Conservation (phyloP, 2,888 invertebrate genomes). For the Idaea dimidiata region DNA sequence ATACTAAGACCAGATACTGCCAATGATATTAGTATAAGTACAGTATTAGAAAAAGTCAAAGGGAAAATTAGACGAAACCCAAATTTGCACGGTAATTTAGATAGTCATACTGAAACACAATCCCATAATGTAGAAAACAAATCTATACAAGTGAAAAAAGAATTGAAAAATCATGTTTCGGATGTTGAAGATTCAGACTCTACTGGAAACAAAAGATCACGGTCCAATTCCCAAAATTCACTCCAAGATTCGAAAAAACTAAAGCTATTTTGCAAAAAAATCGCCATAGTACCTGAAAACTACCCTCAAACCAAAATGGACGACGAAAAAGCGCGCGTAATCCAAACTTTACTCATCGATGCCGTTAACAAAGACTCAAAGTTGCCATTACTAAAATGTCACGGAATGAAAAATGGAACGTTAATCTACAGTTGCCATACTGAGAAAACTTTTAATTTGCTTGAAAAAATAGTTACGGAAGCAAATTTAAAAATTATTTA, state of each 20-base stretch:
- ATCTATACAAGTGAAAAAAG: not conserved
- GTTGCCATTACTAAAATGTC: slow-evolving; percentile 50
- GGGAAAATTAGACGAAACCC: not conserved
- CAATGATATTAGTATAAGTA: not conserved
- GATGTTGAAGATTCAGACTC: not conserved
- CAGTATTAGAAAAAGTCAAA: not conserved
- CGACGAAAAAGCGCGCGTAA: slow-evolving; percentile 14
- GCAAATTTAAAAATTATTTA: slow-evolving; percentile 8
- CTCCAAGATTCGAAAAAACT: not conserved
- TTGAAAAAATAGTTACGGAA: slow-evolving; percentile 6
- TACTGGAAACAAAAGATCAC: not conserved
- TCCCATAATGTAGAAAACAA: not conserved
- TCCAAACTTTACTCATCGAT: slow-evolving; percentile 34
- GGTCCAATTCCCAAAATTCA: not conserved
- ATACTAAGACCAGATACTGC: not conserved
- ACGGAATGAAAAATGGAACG: slow-evolving; percentile 47
- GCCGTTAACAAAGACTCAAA: slow-evolving; percentile 30
- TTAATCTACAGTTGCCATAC: slow-evolving; percentile 52
- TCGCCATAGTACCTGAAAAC: slow-evolving; percentile 29
- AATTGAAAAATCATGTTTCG: not conserved
- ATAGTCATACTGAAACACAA: not conserved
- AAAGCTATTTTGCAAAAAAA: slow-evolving; percentile 9
- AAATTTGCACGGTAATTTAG: not conserved
- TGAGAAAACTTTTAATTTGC: slow-evolving; percentile 31
- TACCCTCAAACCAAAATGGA: slow-evolving; percentile 28